Percentiles rank a stretch among this genome's conserved stretches.
Conservation (phyloP, 2,888 invertebrate genomes). For the Drosophila tripunctata region DNA sequence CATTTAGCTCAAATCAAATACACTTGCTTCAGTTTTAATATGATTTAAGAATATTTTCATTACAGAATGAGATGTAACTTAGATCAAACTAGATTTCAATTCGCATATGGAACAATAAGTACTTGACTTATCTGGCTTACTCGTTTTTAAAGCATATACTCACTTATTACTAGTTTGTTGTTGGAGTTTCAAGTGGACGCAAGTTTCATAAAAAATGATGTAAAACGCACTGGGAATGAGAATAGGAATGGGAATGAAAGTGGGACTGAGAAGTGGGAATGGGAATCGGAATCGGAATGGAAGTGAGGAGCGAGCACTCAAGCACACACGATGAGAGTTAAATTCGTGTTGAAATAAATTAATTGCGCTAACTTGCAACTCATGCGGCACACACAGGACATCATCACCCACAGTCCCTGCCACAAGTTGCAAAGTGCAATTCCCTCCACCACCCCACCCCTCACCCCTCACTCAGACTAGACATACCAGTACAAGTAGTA, state of each 20-base stretch:
- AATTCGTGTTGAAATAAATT: constrained; percentile 80
- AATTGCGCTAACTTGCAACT: constrained; percentile 80
- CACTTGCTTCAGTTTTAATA: too few relatives aligned
- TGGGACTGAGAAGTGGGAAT: constrained; percentile 62
- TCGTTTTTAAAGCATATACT: neutral
- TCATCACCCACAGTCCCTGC: neutral
- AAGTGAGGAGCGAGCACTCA: constrained; percentile 56
- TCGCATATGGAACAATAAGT: neutral
- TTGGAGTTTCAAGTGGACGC: neutral
- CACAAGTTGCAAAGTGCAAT: too few relatives aligned
- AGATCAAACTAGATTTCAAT: neutral
- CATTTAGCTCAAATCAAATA: too few relatives aligned
- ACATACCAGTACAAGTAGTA: constrained; percentile 33
- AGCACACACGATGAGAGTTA: constrained; percentile 74
- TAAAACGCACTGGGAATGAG: constrained; percentile 60
- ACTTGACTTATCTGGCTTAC: neutral
- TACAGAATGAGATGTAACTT: neutral
- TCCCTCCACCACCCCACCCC: constrained; percentile 1
- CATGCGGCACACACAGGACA: constrained; percentile 67
- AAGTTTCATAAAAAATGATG: constrained; percentile 66
- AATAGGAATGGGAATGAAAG: constrained; percentile 37
- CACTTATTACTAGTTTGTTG: neutral
- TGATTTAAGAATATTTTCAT: too few relatives aligned
- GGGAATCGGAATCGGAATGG: constrained; percentile 42
- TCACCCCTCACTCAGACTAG: constrained; percentile 31